Evolutionary conservation across 2,888 invertebrate species (phyloP).

Genomic region (Patella ulyssiponensis): DNA sequence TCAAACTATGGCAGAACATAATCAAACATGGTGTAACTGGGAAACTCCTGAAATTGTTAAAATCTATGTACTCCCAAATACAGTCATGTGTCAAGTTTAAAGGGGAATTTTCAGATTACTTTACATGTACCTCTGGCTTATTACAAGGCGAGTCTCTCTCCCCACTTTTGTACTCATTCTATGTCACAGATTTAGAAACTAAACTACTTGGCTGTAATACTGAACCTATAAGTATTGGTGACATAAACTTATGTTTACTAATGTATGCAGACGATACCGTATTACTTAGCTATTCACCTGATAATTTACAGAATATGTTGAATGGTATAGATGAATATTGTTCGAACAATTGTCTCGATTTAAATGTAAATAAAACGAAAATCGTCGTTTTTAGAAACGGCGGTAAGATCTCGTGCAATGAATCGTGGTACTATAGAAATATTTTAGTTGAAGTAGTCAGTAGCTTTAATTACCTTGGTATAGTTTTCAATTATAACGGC

Average conservation of each 20-base stretch:
- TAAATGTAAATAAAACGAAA: too few relatives aligned
- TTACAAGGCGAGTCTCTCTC: conserved; percentile 13
- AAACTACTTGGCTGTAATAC: background rate
- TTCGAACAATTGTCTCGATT: too few relatives aligned
- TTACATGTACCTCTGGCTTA: background rate
- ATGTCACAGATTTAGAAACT: background rate
- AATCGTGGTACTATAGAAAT: too few relatives aligned
- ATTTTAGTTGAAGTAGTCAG: background rate
- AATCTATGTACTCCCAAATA: conserved; percentile 1
- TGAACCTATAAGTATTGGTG: background rate
- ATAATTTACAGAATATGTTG: background rate
- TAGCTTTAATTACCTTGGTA: background rate
- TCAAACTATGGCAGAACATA: background rate
- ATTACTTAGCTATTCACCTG: background rate
- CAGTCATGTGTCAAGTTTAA: background rate
- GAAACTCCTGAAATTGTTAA: background rate
- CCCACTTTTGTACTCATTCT: conserved; percentile 6
- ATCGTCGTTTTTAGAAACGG: too few relatives aligned
- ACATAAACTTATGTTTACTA: background rate
- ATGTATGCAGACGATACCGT: background rate
- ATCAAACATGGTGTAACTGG: background rate
- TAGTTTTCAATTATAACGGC: background rate
- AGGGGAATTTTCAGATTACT: background rate
- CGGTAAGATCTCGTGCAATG: too few relatives aligned
- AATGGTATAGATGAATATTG: too few relatives aligned